Evolutionary conservation across 2,113 vertebrate genomes (phyloP), one percentile per base, ranked within the genome.

Genomic region (Carettochelys insculpta): DNA sequence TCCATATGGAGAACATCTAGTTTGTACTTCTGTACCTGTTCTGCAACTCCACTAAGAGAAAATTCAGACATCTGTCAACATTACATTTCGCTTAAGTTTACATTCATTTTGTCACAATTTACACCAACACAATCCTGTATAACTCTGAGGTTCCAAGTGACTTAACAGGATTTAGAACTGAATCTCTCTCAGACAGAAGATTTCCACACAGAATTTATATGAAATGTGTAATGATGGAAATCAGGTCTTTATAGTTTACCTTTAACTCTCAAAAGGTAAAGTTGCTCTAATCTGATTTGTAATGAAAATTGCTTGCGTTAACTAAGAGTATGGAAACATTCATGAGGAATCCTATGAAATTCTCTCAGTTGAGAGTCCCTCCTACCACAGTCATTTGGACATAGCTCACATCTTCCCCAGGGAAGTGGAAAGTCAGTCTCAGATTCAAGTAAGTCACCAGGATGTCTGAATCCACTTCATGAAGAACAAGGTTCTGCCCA

Each of bases 1-100:
- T 97, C 96, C 93, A 97, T 96, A 25, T 89, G 96, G 77, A 94
- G 81, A 14, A 98, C 82, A 56, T 98, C 96, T 54, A 95, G 12
- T 41, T 97, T 97, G 48, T 97, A 96, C 91, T 98, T 97, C 88
- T 98, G 97, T 76, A 98, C 90, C 92, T 98, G 94, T 41, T 97
- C 92, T 96, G 98, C 96, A 75, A 97, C 92, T 81, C 87, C 96
- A 52, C 99, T 99, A 68, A 68, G 92, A 58, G 73, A 93, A 89
- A 94, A 93, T 90, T 58, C 43, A 95, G 47, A 5, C 11, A 83
- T 54, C 53, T 45, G 24, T 86, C 41, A 94, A 2, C 83, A 93
- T 4, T 91, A 6, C 3, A 51, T 38, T 83, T 43, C 1, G 11
- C 52, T 79, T 90, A 88, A 90, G 29, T 5, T 43, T 19, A 82